A percentile compares a stretch with the other conserved stretches of the same genome.
Evolutionary conservation across 2,797 vertebrate genomes (phyloP).

Genomic region (Pangasius mekongensis): DNA sequence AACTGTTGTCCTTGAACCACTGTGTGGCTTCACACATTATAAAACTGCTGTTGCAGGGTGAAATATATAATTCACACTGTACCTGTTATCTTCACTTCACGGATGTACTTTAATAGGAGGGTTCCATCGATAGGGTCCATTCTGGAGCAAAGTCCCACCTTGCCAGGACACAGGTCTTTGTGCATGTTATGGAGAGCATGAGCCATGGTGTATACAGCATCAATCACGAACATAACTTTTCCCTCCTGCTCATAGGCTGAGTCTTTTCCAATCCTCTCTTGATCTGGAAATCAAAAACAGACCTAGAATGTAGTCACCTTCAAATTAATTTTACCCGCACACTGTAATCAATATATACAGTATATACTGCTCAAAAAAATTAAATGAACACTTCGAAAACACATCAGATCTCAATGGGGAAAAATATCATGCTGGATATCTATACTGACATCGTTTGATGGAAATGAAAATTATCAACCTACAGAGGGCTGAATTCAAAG

Average conservation of each 20-base stretch:
- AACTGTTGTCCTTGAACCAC: slow-evolving; percentile 33
- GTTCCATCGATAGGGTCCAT: slow-evolving; percentile 94
- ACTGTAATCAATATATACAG: too few species aligned
- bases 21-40: slow-evolving; percentile 33
- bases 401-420: too few species aligned
- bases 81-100: slow-evolving; percentile 94
- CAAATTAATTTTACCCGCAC: too few species aligned
- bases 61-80: slow-evolving; percentile 47
- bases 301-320: too few species aligned
- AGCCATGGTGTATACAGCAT: slow-evolving; percentile 95
- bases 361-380: too few species aligned
- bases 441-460: too few species aligned
- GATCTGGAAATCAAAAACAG: slow-evolving; percentile 74
- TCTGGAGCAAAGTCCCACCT: slow-evolving; percentile 86
- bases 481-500: too few species aligned
- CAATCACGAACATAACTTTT: slow-evolving; percentile 96
- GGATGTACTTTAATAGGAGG: slow-evolving; percentile 94
- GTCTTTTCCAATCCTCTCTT: slow-evolving; percentile 94
- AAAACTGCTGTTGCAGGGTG: slow-evolving; percentile 14
- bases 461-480: too few species aligned
- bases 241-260: slow-evolving; percentile 94
- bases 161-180: slow-evolving; percentile 88
- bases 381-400: too few species aligned
- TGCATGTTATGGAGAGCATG: slow-evolving; percentile 96
- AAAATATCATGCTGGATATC: too few species aligned